Evolutionary conservation across 1,140 invertebrate species (phyloP).

Genomic region (Parapsyche elsis): DNA sequence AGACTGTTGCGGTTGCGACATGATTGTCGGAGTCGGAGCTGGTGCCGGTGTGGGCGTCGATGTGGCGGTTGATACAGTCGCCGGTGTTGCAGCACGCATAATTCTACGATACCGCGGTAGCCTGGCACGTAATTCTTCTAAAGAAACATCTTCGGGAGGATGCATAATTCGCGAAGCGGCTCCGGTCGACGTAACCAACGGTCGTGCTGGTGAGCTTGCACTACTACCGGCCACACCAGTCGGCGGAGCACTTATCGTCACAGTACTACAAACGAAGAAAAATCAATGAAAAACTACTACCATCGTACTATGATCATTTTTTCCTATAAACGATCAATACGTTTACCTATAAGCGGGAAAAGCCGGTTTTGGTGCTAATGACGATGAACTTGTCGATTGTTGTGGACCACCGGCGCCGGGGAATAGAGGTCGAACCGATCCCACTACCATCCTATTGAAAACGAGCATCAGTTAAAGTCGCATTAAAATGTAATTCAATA

Average conservation of each 20-base stretch:
- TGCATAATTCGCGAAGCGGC: constrained; percentile 93
- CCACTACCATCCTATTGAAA: constrained; percentile 69
- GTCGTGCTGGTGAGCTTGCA: constrained; percentile 72
- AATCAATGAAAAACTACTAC: neutral
- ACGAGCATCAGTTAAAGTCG: neutral
- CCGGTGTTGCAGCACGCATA: constrained; percentile 63
- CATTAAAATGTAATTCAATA: neutral
- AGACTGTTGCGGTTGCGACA: constrained; percentile 69
- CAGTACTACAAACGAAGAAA: constrained; percentile 65
- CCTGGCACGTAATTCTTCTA: constrained; percentile 87
- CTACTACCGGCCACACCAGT: constrained; percentile 66
- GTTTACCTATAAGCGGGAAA: constrained; percentile 81
- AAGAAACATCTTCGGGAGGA: constrained; percentile 91
- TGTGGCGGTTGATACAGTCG: constrained; percentile 71
- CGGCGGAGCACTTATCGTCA: constrained; percentile 77
- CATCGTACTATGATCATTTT: neutral
- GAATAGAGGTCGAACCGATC: constrained; percentile 76
- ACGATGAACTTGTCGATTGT: constrained; percentile 70
- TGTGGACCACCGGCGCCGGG: constrained; percentile 73
- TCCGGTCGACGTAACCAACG: constrained; percentile 81
- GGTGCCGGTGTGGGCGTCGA: constrained; percentile 48
- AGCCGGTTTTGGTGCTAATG: constrained; percentile 75
- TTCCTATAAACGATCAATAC: neutral
- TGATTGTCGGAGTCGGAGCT: constrained; percentile 56
- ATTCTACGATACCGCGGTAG: constrained; percentile 78